Conservation (phyloP, 2,113 vertebrate species). For the Zosterops pallidus region DNA sequence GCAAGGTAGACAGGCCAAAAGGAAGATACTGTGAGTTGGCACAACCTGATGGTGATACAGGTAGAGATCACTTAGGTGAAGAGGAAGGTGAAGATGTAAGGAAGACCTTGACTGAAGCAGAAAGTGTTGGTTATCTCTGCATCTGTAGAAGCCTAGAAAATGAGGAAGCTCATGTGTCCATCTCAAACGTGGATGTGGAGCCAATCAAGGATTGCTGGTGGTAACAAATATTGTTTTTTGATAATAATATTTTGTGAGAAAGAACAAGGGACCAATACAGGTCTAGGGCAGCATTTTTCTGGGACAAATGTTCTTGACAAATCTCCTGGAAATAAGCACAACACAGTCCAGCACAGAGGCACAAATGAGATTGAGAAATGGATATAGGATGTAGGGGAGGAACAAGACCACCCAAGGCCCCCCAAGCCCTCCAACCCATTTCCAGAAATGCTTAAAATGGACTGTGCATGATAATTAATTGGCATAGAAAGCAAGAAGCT, state of each 20-base stretch:
- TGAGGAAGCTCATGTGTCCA: fast-evolving
- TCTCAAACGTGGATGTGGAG: not conserved
- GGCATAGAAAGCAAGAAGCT: not conserved
- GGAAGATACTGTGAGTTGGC: not conserved
- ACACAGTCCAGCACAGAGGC: not conserved
- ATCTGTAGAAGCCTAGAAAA: not conserved
- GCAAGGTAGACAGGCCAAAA: not conserved
- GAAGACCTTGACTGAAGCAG: not conserved
- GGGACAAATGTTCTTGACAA: not conserved
- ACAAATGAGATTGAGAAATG: not conserved
- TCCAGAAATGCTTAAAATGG: not conserved
- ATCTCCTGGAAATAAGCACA: not conserved
- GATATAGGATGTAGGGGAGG: not conserved
- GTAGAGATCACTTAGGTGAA: not conserved
- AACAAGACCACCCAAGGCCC: not conserved
- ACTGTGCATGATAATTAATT: not conserved
- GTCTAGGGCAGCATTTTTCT: not conserved
- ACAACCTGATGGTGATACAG: fast-evolving
- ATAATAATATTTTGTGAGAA: not conserved
- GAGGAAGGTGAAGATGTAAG: not conserved
- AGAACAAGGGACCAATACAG: not conserved
- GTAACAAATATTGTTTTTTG: not conserved
- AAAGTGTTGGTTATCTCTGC: not conserved
- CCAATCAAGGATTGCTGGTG: not conserved
- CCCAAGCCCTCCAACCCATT: not conserved